A percentile compares a stretch with the other conserved stretches of the same genome.
These are phyloP conservation scores for Meiosimyza platycephala DNA, from an alignment of 2,888 invertebrate genomes.

Conservation along the genomic window DNA sequence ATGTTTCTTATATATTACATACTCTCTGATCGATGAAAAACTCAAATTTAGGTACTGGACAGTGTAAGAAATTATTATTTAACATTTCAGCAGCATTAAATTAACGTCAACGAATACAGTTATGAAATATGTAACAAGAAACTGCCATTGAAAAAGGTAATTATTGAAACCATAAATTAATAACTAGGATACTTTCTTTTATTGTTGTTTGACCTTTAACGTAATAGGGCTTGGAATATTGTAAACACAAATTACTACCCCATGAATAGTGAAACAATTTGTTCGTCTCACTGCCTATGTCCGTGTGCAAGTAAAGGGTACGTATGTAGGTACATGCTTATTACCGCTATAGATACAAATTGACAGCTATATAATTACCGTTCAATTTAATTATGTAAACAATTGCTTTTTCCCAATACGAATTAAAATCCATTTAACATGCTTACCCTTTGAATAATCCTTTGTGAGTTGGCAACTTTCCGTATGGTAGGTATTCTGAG, in stretches of 20 bases:
- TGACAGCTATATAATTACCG: slow-evolving; percentile 57
- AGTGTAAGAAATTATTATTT: no score
- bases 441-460: slow-evolving; percentile 43
- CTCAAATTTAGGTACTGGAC: no score
- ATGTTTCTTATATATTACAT: no score
- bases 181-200: background rate
- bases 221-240: background rate
- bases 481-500: slow-evolving; percentile 24
- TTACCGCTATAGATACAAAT: slow-evolving; percentile 35
- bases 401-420: slow-evolving; percentile 48
- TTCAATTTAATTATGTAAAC: slow-evolving; percentile 58
- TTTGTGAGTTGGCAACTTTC: slow-evolving; percentile 22
- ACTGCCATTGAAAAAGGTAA: background rate
- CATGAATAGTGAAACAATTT: slow-evolving; percentile 9
- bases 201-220: background rate
- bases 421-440: slow-evolving; percentile 46
- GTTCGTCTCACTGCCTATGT: slow-evolving; percentile 17
- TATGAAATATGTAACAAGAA: no score
- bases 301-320: slow-evolving; percentile 4
- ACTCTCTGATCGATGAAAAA: no score
- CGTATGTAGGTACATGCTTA: background rate
- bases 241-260: slow-evolving; percentile 1
- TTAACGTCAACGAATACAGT: no score
- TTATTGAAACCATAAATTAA: slow-evolving; percentile 24
- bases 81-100: no score